A percentile compares a stretch with the other conserved stretches of the same genome.
These are phyloP conservation scores for Eulithis prunata DNA, from an alignment of 2,888 invertebrate species.

Conservation along the genomic window DNA sequence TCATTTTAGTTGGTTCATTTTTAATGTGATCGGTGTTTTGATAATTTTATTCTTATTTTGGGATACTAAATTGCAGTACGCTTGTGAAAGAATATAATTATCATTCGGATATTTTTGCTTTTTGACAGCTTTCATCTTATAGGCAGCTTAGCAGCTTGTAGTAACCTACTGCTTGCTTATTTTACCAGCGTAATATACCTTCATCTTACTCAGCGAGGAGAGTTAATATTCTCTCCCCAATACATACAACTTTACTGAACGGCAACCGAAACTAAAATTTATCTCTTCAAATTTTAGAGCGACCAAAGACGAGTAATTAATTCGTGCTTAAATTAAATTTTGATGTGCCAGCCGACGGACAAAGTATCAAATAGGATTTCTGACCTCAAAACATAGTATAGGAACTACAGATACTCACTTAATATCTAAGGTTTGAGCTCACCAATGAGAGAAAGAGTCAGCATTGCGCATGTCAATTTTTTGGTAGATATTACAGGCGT, in stretches of 20 bases:
- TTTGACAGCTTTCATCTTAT: too few relatives aligned
- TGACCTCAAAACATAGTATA: constrained; percentile 28
- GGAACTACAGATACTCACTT: background rate
- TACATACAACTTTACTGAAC: constrained; percentile 17
- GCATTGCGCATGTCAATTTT: too few relatives aligned
- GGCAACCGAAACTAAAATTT: constrained; percentile 30
- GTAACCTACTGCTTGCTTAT: too few relatives aligned
- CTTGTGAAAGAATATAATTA: too few relatives aligned
- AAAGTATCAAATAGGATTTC: constrained; percentile 44
- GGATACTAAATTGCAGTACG: background rate
- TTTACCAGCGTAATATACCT: too few relatives aligned
- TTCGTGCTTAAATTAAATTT: constrained; percentile 54
- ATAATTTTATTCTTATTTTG: constrained; percentile 9
- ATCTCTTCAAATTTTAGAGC: constrained; percentile 31
- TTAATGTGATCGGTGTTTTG: constrained; percentile 28
- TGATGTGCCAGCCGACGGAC: constrained; percentile 45
- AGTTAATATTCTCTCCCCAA: constrained; percentile 1
- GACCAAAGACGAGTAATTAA: constrained; percentile 43
- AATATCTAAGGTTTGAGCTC: background rate
- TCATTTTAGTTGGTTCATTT: constrained; percentile 30
- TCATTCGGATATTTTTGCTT: too few relatives aligned
- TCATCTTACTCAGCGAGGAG: background rate
- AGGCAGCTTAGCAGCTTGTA: too few relatives aligned
- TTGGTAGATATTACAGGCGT: too few relatives aligned
- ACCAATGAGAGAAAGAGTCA: background rate